Base-by-base conservation (phyloP, 2,113 vertebrate genomes). In the Scomber colias region DNA sequence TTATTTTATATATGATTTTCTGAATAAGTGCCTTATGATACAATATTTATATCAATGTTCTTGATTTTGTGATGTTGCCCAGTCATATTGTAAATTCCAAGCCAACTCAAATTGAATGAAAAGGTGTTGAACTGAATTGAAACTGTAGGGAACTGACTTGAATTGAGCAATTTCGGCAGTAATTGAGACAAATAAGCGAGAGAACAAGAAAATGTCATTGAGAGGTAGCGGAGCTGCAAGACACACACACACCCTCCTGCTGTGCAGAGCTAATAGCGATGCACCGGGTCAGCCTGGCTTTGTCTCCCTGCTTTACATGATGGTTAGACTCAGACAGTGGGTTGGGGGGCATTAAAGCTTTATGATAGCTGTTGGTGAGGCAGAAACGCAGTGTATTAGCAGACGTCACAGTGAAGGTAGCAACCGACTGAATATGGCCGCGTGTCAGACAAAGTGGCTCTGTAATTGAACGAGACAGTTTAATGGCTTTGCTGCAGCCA, bases 401-500 rank as follows among this genome's bases (percentile, higher is more conserved):
- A 73, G 72, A 78, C 49, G 54, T 50, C 75, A 66, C 19, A 2
- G 40, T 49, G 70, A 78, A 69, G 70, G 44, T 14, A 55, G 68
- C 19, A 44, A 63, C 65, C 57, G 31, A 46, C 71, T 54, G 76
- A 81, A 76, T 75, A 57, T 55, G 57, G 67, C 48, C 1, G 44
- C 3, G 7, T 17, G 85, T 84, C 82, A 56, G 75, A 85, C 71
- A 74, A 82, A 91, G 88, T 76, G 82, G 54, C 56, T 81, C 48
- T 17, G 83, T 88, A 83, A 92, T 89, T 88, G 87, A 75, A 85
- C 51, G 19, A 73, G 90, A 87, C 90, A 79, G 61, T 70, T 89
- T 85, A 89, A 89, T 89, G 89, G 83, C 83, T 75, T 78, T 6
- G 14, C 21, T 56, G 86, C 69, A 75, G 83, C 81, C 79, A 61